A percentile compares a stretch with the other conserved stretches of the same genome.
phyloP scores from a whole-genome alignment of 2,888 invertebrate species.

The Osmoderma eremita region DNA sequence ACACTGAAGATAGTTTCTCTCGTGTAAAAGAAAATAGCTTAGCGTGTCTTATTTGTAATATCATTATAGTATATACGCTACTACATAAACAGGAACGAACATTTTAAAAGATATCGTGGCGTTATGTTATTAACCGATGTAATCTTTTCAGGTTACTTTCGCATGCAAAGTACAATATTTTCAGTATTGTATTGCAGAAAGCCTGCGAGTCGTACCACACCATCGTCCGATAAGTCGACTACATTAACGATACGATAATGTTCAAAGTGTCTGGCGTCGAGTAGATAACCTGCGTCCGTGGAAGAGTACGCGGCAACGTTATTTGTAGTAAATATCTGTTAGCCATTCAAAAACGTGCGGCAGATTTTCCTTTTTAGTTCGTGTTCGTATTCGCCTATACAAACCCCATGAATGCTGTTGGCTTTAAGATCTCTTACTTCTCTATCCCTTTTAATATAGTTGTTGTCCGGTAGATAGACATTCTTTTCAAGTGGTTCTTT shows the following conservation, averaged over 20 bases:
- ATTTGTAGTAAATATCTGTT: slow-evolving; percentile 51
- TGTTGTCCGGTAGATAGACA: slow-evolving; percentile 32
- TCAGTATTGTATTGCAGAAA: slow-evolving; percentile 42
- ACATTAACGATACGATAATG: slow-evolving; percentile 49
- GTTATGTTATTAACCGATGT: slow-evolving; percentile 50
- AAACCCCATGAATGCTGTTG: neutral
- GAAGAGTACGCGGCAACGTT: slow-evolving; percentile 43
- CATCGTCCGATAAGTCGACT: slow-evolving; percentile 46
- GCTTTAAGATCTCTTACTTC: slow-evolving; percentile 16
- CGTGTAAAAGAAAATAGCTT: no score
- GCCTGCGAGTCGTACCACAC: slow-evolving; percentile 45
- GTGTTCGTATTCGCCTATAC: neutral
- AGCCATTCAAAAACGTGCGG: slow-evolving; percentile 41
- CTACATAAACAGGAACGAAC: neutral
- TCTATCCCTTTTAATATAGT: slow-evolving; percentile 30
- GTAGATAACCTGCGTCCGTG: slow-evolving; percentile 6
- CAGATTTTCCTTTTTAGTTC: slow-evolving; percentile 3
- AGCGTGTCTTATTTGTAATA: no score
- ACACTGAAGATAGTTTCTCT: no score
- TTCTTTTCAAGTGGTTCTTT: slow-evolving; percentile 32
- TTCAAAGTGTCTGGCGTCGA: slow-evolving; percentile 47
- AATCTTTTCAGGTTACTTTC: slow-evolving; percentile 47
- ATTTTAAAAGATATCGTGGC: slow-evolving; percentile 49
- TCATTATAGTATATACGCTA: no score
- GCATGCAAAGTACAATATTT: slow-evolving; percentile 38